Evolutionary conservation across 1,140 invertebrate species (phyloP).

Genomic region (Calycopis cecrops): DNA sequence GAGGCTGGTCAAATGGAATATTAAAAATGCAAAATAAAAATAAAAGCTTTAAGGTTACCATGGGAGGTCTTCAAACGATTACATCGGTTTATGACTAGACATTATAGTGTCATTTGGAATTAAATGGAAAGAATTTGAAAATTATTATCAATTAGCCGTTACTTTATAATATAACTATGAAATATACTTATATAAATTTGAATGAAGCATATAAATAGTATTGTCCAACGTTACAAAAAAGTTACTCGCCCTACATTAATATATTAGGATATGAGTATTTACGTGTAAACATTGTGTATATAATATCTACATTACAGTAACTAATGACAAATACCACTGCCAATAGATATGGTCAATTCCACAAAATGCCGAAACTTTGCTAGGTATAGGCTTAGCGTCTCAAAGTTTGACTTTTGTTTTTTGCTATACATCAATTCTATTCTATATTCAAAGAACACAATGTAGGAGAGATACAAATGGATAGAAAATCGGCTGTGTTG

Average conservation of each 20-base stretch:
- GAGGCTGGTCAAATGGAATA: constrained; percentile 19
- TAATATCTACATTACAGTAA: constrained; percentile 35
- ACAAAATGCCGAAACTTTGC: constrained; percentile 67
- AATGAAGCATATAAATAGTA: constrained; percentile 64
- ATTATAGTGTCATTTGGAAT: constrained; percentile 25
- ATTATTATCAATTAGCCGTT: constrained; percentile 7
- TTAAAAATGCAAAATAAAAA: constrained; percentile 8
- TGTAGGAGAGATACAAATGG: not conserved
- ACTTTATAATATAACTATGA: constrained; percentile 22
- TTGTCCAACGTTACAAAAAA: constrained; percentile 66
- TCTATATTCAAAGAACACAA: constrained; percentile 10
- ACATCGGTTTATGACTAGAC: constrained; percentile 49
- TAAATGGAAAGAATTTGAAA: constrained; percentile 10
- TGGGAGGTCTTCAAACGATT: constrained; percentile 22
- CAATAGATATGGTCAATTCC: constrained; percentile 18
- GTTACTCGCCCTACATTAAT: constrained; percentile 58
- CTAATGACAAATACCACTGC: constrained; percentile 30
- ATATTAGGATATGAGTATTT: constrained; percentile 37
- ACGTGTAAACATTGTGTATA: constrained; percentile 26
- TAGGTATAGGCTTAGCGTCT: constrained; percentile 29
- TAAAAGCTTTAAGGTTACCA: constrained; percentile 27
- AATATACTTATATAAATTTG: constrained; percentile 45
- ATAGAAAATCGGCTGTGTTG: not conserved
- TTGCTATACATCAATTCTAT: constrained; percentile 33
- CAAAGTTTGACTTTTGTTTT: constrained; percentile 70